Evolutionary conservation across 1,140 invertebrate species (phyloP), one percentile per base, ranked within the genome.

Genomic region (Drosophila navojoa): DNA sequence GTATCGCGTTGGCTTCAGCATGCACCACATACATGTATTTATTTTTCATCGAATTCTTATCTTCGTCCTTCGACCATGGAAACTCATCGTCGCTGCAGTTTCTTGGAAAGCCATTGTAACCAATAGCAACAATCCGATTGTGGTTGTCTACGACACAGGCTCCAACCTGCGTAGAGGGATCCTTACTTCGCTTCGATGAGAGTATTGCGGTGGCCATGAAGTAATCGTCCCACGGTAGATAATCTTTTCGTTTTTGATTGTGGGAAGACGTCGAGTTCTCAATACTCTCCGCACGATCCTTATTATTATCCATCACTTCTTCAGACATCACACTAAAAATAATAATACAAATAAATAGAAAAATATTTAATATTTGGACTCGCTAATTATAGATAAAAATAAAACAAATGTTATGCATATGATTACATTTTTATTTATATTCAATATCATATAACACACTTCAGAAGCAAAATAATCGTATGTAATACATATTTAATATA

Each of bases 21-120:
- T 99, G 98, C 76, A 98, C 99, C 0, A 99, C 98, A 94, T 98
- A 99, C 25, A 96, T 92, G 92, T 95, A 95, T 93, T 99, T 99
- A 15, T 93, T 95, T 35, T 97, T 93, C 54, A 97, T 91, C 35
- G 91, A 79, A 84, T 94, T 90, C 84, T 94, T 90, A 91, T 29
- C 1, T 4, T 13, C 3, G 3, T 25, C 15, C 57, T 96, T 97
- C 1, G 91, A 92, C 98, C 98, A 99, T 0, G 98, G 96, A 92
- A 98, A 96, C 16, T 94, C 92, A 91, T 99, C 96, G 92, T 99
- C 98, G 92, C 92, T 92, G 87, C 98, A 99, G 13, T 97, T 96
- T 64, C 91, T 93, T 0, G 98, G 98, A 95, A 99, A 97, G 15
- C 98, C 98, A 94, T 99, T 99, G 82, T 99, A 99, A 50, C 98